Conservation (phyloP, 2,888 invertebrate species). For the Vanessa cardui region DNA sequence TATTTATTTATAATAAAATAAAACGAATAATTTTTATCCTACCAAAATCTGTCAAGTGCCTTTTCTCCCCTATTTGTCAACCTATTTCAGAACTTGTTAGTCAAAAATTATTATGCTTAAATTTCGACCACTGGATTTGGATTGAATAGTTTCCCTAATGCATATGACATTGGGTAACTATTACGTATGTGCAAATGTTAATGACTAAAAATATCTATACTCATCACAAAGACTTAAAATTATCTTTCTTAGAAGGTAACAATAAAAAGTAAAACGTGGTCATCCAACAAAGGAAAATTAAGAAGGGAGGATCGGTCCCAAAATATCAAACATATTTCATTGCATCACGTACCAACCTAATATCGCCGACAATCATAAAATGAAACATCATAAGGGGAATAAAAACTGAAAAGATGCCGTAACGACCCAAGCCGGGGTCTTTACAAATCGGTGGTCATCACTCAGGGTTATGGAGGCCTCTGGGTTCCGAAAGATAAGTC, state of each 20-base stretch:
- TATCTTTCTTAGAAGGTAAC: slow-evolving; percentile 14
- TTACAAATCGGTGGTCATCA: slow-evolving; percentile 80
- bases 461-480: slow-evolving; percentile 71
- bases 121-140: no score
- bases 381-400: slow-evolving; percentile 78
- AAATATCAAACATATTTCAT: slow-evolving; percentile 54
- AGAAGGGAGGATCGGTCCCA: slow-evolving; percentile 35
- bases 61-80: no score
- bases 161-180: no score
- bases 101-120: no score
- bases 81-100: no score
- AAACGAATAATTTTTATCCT: no score
- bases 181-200: no score
- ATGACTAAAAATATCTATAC: no score
- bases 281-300: slow-evolving; percentile 32
- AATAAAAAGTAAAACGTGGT: slow-evolving; percentile 27
- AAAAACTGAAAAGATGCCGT: slow-evolving; percentile 78
- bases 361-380: slow-evolving; percentile 76
- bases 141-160: no score
- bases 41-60: no score
- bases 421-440: slow-evolving; percentile 71
- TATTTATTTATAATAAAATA: no score
- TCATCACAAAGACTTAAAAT: slow-evolving; percentile 1
- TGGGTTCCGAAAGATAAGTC: slow-evolving; percentile 69
- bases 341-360: slow-evolving; percentile 65